Conservation (phyloP, 2,797 vertebrate species). For the Sebastes oblongus region DNA sequence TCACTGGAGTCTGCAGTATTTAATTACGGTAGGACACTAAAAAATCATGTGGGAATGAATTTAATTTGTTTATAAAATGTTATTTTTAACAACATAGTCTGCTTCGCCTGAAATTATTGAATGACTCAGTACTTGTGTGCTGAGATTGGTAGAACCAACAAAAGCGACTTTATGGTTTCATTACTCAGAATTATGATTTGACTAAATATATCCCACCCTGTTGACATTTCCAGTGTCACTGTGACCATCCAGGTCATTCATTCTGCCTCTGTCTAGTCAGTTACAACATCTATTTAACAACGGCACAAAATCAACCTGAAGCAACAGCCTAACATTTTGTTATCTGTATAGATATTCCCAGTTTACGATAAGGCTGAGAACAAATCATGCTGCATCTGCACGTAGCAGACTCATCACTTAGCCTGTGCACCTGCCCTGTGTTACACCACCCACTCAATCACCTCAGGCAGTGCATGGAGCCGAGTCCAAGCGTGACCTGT, state of each 20-base stretch:
- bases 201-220: not conserved
- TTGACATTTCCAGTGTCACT: slow-evolving; percentile 22
- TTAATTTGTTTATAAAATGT: not conserved
- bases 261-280: not conserved
- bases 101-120: not conserved
- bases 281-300: slow-evolving; percentile 1
- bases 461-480: slow-evolving; percentile 51
- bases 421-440: slow-evolving; percentile 69
- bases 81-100: not conserved
- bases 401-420: slow-evolving; percentile 66
- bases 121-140: not conserved
- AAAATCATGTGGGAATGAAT: not conserved
- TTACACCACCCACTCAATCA: slow-evolving; percentile 61
- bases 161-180: slow-evolving; percentile 34
- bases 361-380: slow-evolving; percentile 29
- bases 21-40: not conserved
- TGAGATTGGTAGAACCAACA: not conserved
- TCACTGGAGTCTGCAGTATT: not conserved
- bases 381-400: slow-evolving; percentile 60
- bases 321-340: not conserved
- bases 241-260: not conserved
- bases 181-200: slow-evolving; percentile 9
- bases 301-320: slow-evolving; percentile 7
- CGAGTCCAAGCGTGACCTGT: slow-evolving; percentile 70
- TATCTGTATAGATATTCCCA: slow-evolving; percentile 57